Percentiles rank a stretch among this genome's conserved stretches.
Evolutionary conservation across 1,140 invertebrate genomes (phyloP).

Genomic region (Venturia canescens): DNA sequence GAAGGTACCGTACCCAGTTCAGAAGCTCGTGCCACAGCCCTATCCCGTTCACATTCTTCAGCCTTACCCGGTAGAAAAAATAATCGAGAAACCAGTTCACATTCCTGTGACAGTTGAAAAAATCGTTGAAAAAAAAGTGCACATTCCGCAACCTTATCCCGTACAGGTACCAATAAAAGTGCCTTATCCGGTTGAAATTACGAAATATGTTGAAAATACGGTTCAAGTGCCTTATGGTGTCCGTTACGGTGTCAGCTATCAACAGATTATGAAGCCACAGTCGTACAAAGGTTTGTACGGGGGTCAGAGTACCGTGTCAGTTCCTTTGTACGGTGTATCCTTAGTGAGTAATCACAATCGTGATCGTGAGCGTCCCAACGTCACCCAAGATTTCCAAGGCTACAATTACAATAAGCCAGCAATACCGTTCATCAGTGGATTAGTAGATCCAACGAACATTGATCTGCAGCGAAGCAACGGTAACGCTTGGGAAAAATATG

Average conservation of each 20-base stretch:
- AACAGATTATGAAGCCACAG: constrained; percentile 63
- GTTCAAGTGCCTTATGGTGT: constrained; percentile 60
- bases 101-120: constrained; percentile 72
- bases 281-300: constrained; percentile 55
- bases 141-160: constrained; percentile 60
- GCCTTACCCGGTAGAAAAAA: constrained; percentile 77
- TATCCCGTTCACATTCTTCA: constrained; percentile 75
- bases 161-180: constrained; percentile 62
- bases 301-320: constrained; percentile 9
- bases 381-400: constrained; percentile 50
- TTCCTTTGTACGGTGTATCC: constrained; percentile 45
- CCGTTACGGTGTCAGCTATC: constrained; percentile 63
- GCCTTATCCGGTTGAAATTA: constrained; percentile 52
- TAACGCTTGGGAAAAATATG: constrained; percentile 48
- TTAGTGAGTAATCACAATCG: constrained; percentile 44
- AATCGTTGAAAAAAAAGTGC: constrained; percentile 72
- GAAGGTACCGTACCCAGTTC: constrained; percentile 60
- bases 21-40: constrained; percentile 62
- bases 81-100: constrained; percentile 76
- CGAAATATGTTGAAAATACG: constrained; percentile 65
- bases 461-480: constrained; percentile 34
- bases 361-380: constrained; percentile 16
- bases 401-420: constrained; percentile 56
- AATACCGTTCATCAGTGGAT: constrained; percentile 32
- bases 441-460: not conserved